Evolutionary conservation across 2,797 vertebrate species (phyloP), one percentile per base, ranked within the genome.

Genomic region (Scarus forsteni): DNA sequence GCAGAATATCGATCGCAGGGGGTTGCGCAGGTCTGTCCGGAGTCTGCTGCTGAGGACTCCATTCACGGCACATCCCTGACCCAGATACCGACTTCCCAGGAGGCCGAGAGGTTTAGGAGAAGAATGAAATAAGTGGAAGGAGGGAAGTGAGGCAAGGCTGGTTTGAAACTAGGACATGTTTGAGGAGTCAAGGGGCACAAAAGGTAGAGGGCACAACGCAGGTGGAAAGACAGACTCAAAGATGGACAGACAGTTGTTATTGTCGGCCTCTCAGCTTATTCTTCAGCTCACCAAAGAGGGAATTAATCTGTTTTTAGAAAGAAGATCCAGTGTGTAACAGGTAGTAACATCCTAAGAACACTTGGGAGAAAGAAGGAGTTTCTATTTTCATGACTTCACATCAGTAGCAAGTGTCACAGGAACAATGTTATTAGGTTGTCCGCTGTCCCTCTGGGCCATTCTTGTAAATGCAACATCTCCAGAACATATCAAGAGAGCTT

Each of bases 21-120:
- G 67, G 70, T 54, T 69, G 70, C 14, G 60, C 27, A 48, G 74
- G 73, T 75, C 79, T 69, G 86, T 89, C 87, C 79, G 72, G 85
- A 88, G 78, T 81, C 61, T 77, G 51, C 61, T 68, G 77, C 61
- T 70, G 77, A 80, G 81, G 85, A 88, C 89, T 91, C 80, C 89
- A 92, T 91, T 90, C 89, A 90, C 86, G 75, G 85, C 81, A 85
- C 85, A 85, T 90, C 84, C 69, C 86, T 92, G 92, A 94, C 92
- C 93, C 91, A 94, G 81, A 93, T 93, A 89, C 74, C 72, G 73
- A 58, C 77, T 73, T 91, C 92, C 91, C 91, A 80, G 70, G 87
- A 91, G 92, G 80, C 69, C 45, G 71, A 70, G 35, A 42, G 80
- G 77, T 85, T 89, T 73, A 68, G 60, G 79, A 63, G 75, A 86